phyloP scores from a whole-genome alignment of 2,888 invertebrate genomes.

The Drosophila sordidula region DNA sequence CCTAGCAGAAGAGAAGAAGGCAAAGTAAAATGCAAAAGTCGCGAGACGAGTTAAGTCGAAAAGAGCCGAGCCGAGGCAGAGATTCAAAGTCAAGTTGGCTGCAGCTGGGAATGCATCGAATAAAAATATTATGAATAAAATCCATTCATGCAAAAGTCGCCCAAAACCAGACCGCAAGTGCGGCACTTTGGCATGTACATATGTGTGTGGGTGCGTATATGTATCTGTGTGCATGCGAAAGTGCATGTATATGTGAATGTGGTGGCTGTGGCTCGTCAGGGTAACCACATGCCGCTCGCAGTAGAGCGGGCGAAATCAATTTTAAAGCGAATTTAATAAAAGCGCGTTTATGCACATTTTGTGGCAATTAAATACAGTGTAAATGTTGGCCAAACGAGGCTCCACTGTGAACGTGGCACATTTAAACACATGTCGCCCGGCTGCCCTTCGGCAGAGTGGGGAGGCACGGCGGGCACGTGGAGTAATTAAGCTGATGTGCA shows the following conservation, averaged over 20 bases:
- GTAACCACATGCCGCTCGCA: constrained; percentile 62
- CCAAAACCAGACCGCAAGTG: constrained; percentile 50
- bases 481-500: constrained; percentile 71
- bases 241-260: constrained; percentile 24
- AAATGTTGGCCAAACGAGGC: constrained; percentile 40
- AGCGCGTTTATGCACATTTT: constrained; percentile 67
- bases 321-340: constrained; percentile 74
- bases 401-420: constrained; percentile 16
- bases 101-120: constrained; percentile 37
- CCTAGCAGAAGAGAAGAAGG: constrained; percentile 37
- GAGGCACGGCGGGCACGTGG: constrained; percentile 24
- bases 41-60: constrained; percentile 1
- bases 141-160: constrained; percentile 69
- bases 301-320: constrained; percentile 59
- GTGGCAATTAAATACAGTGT: constrained; percentile 67
- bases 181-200: constrained; percentile 40
- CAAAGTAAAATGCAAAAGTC: constrained; percentile 11
- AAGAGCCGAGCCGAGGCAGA: constrained; percentile 14
- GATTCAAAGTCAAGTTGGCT: constrained; percentile 70
- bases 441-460: background rate
- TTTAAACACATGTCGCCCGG: constrained; percentile 32
- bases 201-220: constrained; percentile 13
- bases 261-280: constrained; percentile 46
- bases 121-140: constrained; percentile 68
- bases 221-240: constrained; percentile 4